Evolutionary conservation across 2,888 invertebrate genomes (phyloP).

Genomic region (Caenorhabditis sp.): DNA sequence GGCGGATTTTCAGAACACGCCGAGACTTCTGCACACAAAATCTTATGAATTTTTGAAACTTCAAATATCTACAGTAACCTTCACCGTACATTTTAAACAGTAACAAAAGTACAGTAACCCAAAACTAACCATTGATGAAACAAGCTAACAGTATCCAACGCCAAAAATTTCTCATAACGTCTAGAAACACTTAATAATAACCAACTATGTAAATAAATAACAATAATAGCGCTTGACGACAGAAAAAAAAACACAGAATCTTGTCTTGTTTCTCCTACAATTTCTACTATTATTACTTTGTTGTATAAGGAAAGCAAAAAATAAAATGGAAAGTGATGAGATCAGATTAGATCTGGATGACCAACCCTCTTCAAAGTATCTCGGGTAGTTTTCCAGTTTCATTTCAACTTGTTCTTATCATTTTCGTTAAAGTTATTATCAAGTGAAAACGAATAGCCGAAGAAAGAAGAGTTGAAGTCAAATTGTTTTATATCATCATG

Average conservation of each 20-base stretch:
- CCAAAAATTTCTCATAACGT: too few relatives aligned
- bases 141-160: too few relatives aligned
- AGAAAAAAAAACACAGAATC: background rate
- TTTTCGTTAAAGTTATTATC: background rate
- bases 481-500: background rate
- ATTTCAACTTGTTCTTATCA: background rate
- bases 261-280: background rate
- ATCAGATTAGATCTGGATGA: background rate
- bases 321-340: background rate
- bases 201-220: background rate
- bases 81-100: too few relatives aligned
- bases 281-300: background rate
- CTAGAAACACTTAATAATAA: background rate
- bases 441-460: background rate
- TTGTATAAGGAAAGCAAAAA: background rate
- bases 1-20: constrained; percentile 27
- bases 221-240: background rate
- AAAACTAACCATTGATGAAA: constrained; percentile 13
- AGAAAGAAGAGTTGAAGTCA: background rate
- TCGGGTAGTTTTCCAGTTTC: background rate
- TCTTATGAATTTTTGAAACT: background rate
- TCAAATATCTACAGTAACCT: too few relatives aligned
- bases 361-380: background rate
- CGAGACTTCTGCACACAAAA: background rate
- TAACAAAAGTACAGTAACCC: too few relatives aligned